Base-by-base conservation (phyloP, 1,140 invertebrate species). In the Ridgeia piscesae region DNA sequence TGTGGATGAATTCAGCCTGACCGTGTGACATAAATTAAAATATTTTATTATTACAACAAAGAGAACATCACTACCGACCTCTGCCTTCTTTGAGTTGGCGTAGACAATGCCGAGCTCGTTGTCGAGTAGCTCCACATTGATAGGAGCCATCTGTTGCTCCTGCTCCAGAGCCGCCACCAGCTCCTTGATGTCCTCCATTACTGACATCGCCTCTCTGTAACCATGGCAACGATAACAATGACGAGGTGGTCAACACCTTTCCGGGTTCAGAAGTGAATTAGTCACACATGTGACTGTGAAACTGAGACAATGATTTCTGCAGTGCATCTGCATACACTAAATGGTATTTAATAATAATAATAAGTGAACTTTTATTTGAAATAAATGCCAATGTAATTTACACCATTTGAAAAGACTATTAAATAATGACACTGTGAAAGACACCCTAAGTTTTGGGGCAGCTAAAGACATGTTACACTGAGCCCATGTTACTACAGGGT, bases 101-200 rank as follows among this genome's bases (percentile, higher is more conserved):
- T 98, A 99, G 42, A 99, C 94, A 93, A 94, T 98, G 48, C 98
- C 97, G 33, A 99, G 96, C 94, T 99, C 98, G 94, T 99, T 99
- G 94, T 99, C 98, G 9, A 98, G 97, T 89, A 99, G 98, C 96
- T 99, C 98, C 0, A 99, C 98, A 90, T 97, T 97, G 93, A 99
- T 98, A 1, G 96, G 95, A 0, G 98, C 98, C 95, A 99, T 98
- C 94, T 98, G 98, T 91, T 99, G 98, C 92, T 98, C 98, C 42
- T 98, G 97, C 0, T 97, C 97, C 17, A 99, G 95, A 92, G 95
- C 94, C 27, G 92, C 92, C 0, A 99, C 96, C 90, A 98, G 97
- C 93, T 97, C 97, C 91, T 97, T 97, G 0, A 99, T 95, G 95
- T 99, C 99, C 11, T 97, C 97, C n/a, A 97, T 97, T 0, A 99